Evolutionary conservation across 2,888 invertebrate genomes (phyloP).

Genomic region (Eledone cirrhosa): DNA sequence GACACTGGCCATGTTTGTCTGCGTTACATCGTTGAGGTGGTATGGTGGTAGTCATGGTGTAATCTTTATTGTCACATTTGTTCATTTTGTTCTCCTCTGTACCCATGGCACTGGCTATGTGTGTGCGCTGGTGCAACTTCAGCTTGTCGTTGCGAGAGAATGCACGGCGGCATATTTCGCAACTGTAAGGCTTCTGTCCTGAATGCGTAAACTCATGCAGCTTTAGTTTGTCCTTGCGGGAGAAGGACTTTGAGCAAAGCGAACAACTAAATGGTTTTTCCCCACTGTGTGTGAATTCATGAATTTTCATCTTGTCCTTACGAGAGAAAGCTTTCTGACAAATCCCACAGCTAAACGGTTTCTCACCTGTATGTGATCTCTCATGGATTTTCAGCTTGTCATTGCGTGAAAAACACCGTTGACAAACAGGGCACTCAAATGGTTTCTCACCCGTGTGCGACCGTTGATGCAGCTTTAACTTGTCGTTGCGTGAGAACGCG

Average conservation of each 20-base stretch:
- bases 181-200: constrained; percentile 21
- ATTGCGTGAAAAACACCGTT: constrained; percentile 20
- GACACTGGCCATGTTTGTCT: constrained; percentile 14
- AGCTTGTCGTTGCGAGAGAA: constrained; percentile 26
- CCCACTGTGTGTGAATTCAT: constrained; percentile 24
- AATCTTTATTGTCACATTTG: neutral
- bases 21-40: constrained; percentile 8
- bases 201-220: constrained; percentile 17
- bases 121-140: constrained; percentile 24
- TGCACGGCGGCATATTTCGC: constrained; percentile 17
- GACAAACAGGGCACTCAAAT: constrained; percentile 18
- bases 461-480: constrained; percentile 22
- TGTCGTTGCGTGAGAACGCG: constrained; percentile 15
- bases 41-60: neutral
- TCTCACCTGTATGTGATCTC: constrained; percentile 25
- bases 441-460: constrained; percentile 23
- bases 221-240: constrained; percentile 18
- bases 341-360: constrained; percentile 23
- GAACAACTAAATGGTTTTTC: constrained; percentile 24
- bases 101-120: neutral
- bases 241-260: constrained; percentile 21
- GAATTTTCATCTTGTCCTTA: constrained; percentile 27
- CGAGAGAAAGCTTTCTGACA: constrained; percentile 24
- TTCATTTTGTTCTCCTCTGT: neutral
- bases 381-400: constrained; percentile 26